Conservation (phyloP, 1,140 invertebrate genomes). For the Papilio xuthus region DNA sequence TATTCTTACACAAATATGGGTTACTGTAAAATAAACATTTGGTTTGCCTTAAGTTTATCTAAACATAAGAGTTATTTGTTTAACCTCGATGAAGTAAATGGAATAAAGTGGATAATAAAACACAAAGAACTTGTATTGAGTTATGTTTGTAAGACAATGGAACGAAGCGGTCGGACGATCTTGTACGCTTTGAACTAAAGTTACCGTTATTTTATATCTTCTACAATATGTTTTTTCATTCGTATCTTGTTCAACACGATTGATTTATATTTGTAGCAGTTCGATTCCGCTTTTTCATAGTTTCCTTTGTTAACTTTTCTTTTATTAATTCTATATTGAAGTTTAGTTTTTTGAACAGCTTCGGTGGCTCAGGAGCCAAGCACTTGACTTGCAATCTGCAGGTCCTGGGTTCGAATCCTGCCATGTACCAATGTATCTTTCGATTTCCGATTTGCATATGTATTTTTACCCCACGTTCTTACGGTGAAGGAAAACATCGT, state of each 20-base stretch:
- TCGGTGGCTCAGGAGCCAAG: no score
- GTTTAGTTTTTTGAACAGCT: no score
- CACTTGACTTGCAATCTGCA: no score
- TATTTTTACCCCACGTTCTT: no score
- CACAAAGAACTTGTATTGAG: conserved; percentile 25
- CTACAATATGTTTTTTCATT: conserved; percentile 1
- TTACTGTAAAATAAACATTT: not conserved
- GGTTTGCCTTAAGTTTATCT: not conserved
- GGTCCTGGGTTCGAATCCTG: no score
- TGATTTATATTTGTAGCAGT: not conserved
- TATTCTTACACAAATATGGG: conserved; percentile 3
- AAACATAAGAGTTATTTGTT: conserved; percentile 16
- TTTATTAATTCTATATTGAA: not conserved
- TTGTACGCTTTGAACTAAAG: conserved; percentile 7
- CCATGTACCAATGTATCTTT: no score
- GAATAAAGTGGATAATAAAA: conserved; percentile 1
- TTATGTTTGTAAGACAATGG: conserved; percentile 23
- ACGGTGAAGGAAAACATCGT: no score
- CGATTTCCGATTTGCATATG: no score
- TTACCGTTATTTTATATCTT: not conserved
- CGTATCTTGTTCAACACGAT: conserved; percentile 1
- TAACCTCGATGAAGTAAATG: conserved; percentile 8
- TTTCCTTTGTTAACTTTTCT: not conserved
- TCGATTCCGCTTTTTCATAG: not conserved
- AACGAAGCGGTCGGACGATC: not conserved